Evolutionary conservation across 2,888 invertebrate species (phyloP), one percentile per base, ranked within the genome.

Genomic region (Erebia palarica): DNA sequence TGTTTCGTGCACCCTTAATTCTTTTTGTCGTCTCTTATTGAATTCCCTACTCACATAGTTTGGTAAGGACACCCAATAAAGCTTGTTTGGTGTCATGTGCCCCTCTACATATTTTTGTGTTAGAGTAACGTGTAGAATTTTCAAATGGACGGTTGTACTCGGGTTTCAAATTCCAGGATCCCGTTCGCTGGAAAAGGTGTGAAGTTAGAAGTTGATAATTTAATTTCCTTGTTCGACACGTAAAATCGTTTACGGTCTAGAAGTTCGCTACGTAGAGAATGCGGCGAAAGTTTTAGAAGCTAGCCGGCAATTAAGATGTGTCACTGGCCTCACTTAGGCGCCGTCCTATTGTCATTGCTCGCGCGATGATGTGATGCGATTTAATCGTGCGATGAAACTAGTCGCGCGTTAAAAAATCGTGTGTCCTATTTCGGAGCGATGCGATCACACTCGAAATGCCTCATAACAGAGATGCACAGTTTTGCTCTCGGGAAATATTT

Each of bases 171-270:
- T 90, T 89, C 87, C 86, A 69, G 84, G 84, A 85, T 86, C 85
- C 85, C 84, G 82, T 84, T 81, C 78, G 78, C 78, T 82, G 82
- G 78, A 86, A 87, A 88, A 90, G 90, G 90, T 90, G 87, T 83
- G 81, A 91, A 90, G 88, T 89, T 90, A 79, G 86, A 86, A 91
- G 90, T 90, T 89, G 88, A 89, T 92, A 92, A 93, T 92, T 93
- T 90, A 89, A 91, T 92, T 92, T 89, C 87, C 88, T 85, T 88
- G 88, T 91, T 89, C 87, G 87, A 91, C 90, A 92, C 90, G 90
- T 90, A 90, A 91, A 90, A 87, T 90, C 90, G 90, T 91, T 92
- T 91, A 91, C 85, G 86, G 85, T 83, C 84, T 87, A 88, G 82
- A 89, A 91, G 87, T 89, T 90, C 85, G 86, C 84, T 86, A 86